Conservation (phyloP, 92 coral and sea anemone species). For the Meandrina meandrites region DNA sequence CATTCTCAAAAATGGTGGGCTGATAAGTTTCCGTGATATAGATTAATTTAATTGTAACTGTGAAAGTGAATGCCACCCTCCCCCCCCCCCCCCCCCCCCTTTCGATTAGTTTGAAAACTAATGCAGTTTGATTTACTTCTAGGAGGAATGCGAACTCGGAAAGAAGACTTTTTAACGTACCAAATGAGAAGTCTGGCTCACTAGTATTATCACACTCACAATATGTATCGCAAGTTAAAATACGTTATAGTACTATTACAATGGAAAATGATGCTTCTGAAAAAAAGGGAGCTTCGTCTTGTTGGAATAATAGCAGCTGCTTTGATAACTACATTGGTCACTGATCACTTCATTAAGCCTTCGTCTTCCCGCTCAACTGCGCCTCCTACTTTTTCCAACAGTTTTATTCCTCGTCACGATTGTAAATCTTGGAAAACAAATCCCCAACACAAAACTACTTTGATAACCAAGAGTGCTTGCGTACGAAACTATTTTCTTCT, state of each 20-base stretch:
- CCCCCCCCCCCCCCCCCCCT: no score
- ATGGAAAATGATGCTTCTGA: neutral
- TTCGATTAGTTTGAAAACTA: no score
- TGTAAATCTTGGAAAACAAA: conserved; percentile 10
- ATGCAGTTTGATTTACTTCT: no score
- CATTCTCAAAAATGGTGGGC: no score
- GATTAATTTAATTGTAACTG: no score
- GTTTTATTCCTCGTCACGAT: neutral
- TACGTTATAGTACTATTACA: neutral
- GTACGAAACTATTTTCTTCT: neutral
- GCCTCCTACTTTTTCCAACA: neutral
- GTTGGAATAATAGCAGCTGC: neutral
- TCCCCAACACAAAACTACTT: neutral
- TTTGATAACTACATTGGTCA: neutral
- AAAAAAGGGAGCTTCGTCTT: neutral
- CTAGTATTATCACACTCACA: neutral
- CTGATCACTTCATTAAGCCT: neutral
- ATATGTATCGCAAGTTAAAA: neutral
- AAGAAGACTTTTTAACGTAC: no score
- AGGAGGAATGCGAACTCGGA: no score
- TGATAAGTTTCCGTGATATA: no score
- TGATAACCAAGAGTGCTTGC: neutral
- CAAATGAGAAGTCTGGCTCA: neutral
- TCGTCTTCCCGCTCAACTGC: neutral
- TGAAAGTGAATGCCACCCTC: no score